Evolutionary conservation across 2,113 vertebrate species (phyloP).

Genomic region (Anoplopoma fimbria): DNA sequence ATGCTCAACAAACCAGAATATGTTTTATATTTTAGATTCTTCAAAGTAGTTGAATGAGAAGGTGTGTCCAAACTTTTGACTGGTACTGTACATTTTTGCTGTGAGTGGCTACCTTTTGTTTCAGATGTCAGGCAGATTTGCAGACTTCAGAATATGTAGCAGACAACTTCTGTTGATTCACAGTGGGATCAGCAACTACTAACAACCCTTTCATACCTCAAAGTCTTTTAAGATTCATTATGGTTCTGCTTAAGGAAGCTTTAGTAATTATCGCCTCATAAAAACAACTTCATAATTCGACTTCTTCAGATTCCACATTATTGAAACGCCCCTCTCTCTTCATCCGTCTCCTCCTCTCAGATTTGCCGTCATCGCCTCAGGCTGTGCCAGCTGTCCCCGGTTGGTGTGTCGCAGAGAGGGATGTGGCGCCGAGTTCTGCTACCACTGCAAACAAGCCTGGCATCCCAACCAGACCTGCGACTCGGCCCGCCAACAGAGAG

Average conservation of each 20-base stretch:
- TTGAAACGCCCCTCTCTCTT: not conserved
- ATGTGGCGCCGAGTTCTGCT: conserved; percentile 98
- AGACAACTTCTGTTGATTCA: not conserved
- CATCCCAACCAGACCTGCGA: conserved; percentile 99
- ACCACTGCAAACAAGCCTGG: conserved; percentile 99
- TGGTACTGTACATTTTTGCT: not conserved
- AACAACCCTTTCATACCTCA: no score
- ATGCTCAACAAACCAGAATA: no score
- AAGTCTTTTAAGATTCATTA: not conserved
- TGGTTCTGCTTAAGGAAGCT: not conserved
- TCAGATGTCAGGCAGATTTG: not conserved
- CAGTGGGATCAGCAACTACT: not conserved
- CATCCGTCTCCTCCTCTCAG: conserved; percentile 73
- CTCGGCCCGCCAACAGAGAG: conserved; percentile 95
- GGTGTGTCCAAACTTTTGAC: no score
- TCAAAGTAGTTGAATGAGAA: no score
- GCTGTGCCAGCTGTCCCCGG: conserved; percentile 98
- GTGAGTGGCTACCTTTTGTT: not conserved
- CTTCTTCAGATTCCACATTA: not conserved
- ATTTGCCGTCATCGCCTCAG: conserved; percentile 97
- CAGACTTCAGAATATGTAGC: not conserved
- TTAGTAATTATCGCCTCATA: not conserved
- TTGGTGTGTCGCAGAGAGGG: conserved; percentile 95
- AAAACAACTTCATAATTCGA: not conserved
- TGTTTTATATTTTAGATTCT: no score